Evolutionary conservation across 2,888 invertebrate genomes (phyloP), one percentile per base, ranked within the genome.

Genomic region (Clanis bilineata): DNA sequence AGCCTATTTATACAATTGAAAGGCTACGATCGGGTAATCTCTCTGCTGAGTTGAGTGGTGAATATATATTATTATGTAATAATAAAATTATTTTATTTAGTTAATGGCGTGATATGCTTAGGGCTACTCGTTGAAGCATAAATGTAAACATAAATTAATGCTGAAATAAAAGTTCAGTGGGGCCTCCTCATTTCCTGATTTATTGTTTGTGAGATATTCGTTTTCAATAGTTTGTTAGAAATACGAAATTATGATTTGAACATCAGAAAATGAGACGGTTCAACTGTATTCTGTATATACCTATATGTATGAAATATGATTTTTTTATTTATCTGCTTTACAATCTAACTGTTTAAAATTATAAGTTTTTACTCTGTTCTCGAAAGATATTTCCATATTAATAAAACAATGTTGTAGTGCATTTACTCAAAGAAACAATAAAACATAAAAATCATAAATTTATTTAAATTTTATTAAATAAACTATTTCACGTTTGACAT

Each of bases 111-210:
- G 81, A 85, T 82, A 76, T 80, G 83, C 86, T 86, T 86, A 82
- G 78, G 73, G 83, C 81, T 84, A 82, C 85, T 80, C 76, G 84
- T 84, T 80, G 69, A 83, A 80, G 77, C 86, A 85, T 89, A 89
- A 87, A 87, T 90, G 87, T 90, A 86, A 85, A 89, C 86, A 88
- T 86, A 84, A 86, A 87, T 82, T 80, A 84, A 85, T 83, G 81
- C 84, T 83, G 83, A 79, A 77, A 77, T 75, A 76, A 79, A 79
- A 80, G 77, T 77, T 79, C 63, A 72, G 60, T 72, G 71, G 72
- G 73, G 73, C 76, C 82, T 84, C 83, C 82, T 79, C 80, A 77
- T 79, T 83, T 67, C 79, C 79, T 83, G 80, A 72, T 65, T 71
- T 4, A n/a, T n/a, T 15, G 47, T 10, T 32, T 51, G 32, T 32